A percentile compares a stretch with the other conserved stretches of the same genome.
Conservation (phyloP, 2,797 vertebrate species). For the Scyliorhinus canicula region DNA sequence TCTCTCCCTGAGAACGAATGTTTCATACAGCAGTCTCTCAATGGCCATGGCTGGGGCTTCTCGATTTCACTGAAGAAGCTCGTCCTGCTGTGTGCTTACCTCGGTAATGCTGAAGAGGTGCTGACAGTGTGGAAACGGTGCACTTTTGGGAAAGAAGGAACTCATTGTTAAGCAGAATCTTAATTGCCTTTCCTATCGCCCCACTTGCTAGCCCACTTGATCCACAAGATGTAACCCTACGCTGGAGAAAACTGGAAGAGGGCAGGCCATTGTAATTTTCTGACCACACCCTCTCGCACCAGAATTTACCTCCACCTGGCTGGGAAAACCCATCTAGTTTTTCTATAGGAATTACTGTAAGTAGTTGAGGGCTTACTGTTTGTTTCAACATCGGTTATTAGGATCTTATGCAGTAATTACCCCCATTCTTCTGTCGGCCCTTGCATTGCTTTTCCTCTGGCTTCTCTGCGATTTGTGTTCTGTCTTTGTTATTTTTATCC, state of each 20-base stretch:
- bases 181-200: background rate
- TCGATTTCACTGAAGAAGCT: background rate
- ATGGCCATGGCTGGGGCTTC: background rate
- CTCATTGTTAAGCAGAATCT: background rate
- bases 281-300: background rate
- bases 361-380: background rate
- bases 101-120: background rate
- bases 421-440: background rate
- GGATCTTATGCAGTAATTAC: background rate
- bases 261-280: background rate
- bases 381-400: background rate
- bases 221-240: background rate
- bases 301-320: background rate
- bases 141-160: background rate
- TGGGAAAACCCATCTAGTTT: background rate
- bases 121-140: background rate
- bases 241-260: background rate
- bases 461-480: background rate
- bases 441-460: background rate
- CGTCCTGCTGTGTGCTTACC: background rate
- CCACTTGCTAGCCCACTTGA: background rate
- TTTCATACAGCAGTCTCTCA: background rate
- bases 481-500: background rate
- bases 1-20: background rate
- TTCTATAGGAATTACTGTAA: background rate